Evolutionary conservation across 2,888 invertebrate genomes (phyloP).

Genomic region (Chesias legatella): DNA sequence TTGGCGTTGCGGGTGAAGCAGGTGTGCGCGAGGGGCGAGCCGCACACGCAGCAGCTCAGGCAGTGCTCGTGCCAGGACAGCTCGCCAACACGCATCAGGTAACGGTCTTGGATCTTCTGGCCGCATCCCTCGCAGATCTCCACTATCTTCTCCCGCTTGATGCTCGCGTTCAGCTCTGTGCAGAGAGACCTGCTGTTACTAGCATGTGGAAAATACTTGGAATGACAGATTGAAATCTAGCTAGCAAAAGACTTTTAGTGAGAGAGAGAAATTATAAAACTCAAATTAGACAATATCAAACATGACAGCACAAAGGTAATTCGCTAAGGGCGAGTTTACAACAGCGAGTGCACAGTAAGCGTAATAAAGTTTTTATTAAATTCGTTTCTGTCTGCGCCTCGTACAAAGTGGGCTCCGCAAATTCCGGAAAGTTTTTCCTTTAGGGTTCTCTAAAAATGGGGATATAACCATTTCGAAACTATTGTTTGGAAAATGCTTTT

Average conservation of each 20-base stretch:
- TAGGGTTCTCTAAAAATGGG: too few relatives aligned
- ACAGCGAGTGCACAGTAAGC: not conserved
- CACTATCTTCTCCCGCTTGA: constrained; percentile 89
- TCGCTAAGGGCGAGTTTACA: constrained; percentile 3
- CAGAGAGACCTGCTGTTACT: constrained; percentile 47
- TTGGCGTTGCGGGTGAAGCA: constrained; percentile 97
- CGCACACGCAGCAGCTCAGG: constrained; percentile 96
- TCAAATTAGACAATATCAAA: too few relatives aligned
- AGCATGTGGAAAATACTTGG: constrained; percentile 42
- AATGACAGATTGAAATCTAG: too few relatives aligned
- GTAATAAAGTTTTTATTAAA: not conserved
- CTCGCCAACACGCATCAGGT: constrained; percentile 96
- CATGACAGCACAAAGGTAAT: not conserved
- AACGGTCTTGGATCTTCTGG: constrained; percentile 96
- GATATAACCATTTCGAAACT: too few relatives aligned
- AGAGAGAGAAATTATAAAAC: too few relatives aligned
- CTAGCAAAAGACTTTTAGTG: too few relatives aligned
- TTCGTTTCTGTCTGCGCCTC: too few relatives aligned
- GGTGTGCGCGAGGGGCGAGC: constrained; percentile 92
- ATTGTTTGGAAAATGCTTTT: too few relatives aligned
- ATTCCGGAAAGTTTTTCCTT: too few relatives aligned
- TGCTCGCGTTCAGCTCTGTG: constrained; percentile 77
- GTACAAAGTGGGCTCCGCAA: too few relatives aligned
- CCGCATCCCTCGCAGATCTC: constrained; percentile 97
- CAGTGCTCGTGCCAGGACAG: constrained; percentile 98